Evolutionary conservation across 2,113 vertebrate species (phyloP).

Genomic region (Sialia sialis): DNA sequence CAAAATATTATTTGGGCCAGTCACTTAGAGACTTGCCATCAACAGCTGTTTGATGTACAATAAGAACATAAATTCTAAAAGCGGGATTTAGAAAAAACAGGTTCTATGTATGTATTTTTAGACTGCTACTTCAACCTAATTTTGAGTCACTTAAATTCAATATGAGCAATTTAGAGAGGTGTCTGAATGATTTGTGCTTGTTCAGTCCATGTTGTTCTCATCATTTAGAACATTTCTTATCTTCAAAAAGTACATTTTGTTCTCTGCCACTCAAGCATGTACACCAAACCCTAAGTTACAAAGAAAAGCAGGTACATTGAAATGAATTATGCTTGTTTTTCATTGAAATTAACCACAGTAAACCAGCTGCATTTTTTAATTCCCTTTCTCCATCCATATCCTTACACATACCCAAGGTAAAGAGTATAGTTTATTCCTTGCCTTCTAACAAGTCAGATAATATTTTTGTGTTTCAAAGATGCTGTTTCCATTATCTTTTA

Average conservation of each 20-base stretch:
- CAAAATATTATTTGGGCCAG: background rate
- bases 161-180: background rate
- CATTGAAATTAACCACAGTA: background rate
- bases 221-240: slow-evolving; percentile 61
- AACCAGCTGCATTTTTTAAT: background rate
- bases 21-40: background rate
- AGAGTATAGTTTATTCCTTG: background rate
- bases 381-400: background rate
- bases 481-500: background rate
- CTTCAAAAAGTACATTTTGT: slow-evolving; percentile 69
- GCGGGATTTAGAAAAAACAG: background rate
- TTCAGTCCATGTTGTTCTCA: slow-evolving; percentile 62
- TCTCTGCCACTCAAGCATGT: slow-evolving; percentile 54
- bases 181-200: slow-evolving; percentile 24
- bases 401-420: background rate
- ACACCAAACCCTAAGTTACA: slow-evolving; percentile 39
- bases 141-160: slow-evolving; percentile 11
- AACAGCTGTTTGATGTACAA: background rate
- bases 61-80: background rate
- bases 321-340: slow-evolving; percentile 42
- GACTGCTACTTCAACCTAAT: background rate
- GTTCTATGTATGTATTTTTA: background rate
- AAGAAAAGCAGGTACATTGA: slow-evolving; percentile 30
- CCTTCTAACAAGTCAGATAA: background rate
- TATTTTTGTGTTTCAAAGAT: background rate